A percentile compares a stretch with the other conserved stretches of the same genome.
phyloP scores from a whole-genome alignment of 2,797 vertebrate genomes.

The Natrix natrix region DNA sequence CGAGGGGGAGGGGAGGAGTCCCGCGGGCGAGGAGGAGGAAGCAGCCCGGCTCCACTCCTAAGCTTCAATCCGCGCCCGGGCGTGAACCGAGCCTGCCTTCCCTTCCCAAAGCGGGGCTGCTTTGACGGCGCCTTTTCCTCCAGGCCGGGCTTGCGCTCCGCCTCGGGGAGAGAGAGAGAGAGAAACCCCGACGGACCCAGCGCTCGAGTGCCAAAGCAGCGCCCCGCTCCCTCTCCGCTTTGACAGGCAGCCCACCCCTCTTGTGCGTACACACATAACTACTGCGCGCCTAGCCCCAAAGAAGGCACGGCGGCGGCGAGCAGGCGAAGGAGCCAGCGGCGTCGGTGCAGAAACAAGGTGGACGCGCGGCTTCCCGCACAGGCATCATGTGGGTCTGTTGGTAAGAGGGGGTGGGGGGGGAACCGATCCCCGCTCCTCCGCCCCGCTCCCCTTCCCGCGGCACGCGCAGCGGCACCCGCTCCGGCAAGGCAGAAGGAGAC shows the following conservation, averaged over 20 bases:
- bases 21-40: too few species aligned
- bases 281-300: not conserved
- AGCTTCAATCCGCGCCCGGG: not conserved
- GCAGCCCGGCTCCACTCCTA: not conserved
- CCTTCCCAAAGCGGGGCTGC: not conserved
- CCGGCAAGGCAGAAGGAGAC: not conserved
- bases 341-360: not conserved
- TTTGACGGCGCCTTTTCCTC: not conserved
- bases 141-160: not conserved
- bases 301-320: not conserved
- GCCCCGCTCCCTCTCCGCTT: not conserved
- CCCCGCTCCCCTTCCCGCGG: not conserved
- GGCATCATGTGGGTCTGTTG: slow-evolving; percentile 20
- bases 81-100: not conserved
- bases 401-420: slow-evolving; percentile 18
- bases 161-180: too few species aligned
- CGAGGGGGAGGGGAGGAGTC: not conserved
- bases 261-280: not conserved
- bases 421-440: not conserved
- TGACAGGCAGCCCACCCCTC: slow-evolving; percentile 11
- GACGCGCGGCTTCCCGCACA: not conserved
- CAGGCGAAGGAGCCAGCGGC: not conserved
- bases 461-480: not conserved
- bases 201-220: not conserved
- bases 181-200: not conserved